Conservation (phyloP, 35 echinoderm and acorn worm species). For the Acanthaster planci region DNA sequence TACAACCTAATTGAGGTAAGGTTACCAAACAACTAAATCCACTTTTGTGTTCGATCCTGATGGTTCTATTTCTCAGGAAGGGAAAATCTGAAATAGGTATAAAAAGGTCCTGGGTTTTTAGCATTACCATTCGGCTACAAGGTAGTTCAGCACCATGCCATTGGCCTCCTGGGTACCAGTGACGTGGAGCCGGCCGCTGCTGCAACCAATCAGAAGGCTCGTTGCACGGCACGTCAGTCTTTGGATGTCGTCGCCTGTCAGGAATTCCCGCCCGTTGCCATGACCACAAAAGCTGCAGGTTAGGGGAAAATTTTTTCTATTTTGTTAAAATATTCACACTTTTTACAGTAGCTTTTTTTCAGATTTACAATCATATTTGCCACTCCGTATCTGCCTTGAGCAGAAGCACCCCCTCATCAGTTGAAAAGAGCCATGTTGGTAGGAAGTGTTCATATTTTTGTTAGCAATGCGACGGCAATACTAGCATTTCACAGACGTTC, state of each 20-base stretch:
- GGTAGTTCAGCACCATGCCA: conserved; percentile 95
- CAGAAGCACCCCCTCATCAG: too few species aligned
- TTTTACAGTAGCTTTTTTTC: too few species aligned
- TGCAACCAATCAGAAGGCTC: conserved; percentile 91
- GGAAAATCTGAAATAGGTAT: too few species aligned
- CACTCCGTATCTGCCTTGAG: neutral
- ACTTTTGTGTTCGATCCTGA: too few species aligned
- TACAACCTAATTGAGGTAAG: too few species aligned
- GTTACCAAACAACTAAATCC: too few species aligned
- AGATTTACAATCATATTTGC: too few species aligned
- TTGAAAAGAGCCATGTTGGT: too few species aligned
- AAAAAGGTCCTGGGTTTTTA: neutral
- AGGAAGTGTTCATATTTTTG: too few species aligned
- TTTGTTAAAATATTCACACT: neutral
- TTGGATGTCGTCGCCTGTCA: conserved; percentile 95
- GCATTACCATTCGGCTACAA: conserved; percentile 88
- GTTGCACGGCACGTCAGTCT: conserved; percentile 74
- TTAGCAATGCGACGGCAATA: too few species aligned
- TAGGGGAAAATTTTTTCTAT: neutral
- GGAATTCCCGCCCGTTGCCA: conserved; percentile 87
- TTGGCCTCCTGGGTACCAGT: conserved; percentile 75
- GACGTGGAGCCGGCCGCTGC: conserved; percentile 86
- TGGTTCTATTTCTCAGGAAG: too few species aligned
- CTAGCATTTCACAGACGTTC: too few species aligned
- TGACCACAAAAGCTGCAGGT: conserved; percentile 86